Evolutionary conservation across 2,113 vertebrate genomes (phyloP).

Genomic region (Leucopsar rothschildi): DNA sequence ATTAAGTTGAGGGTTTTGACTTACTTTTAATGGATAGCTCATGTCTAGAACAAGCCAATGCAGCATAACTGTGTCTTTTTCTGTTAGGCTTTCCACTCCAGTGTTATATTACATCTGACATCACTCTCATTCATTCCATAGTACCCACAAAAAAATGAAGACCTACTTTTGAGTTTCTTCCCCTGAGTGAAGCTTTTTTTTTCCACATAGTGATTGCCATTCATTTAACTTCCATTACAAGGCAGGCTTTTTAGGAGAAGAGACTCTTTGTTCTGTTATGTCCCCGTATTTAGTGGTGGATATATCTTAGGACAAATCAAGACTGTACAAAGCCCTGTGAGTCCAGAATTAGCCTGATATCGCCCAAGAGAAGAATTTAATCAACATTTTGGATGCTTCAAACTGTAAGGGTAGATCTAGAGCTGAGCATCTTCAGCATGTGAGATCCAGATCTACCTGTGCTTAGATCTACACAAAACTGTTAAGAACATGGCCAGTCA

Average conservation of each 20-base stretch:
- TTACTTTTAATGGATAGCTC: conserved; percentile 40
- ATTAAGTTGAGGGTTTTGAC: conserved; percentile 21
- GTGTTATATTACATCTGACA: conserved; percentile 48
- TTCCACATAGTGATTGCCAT: background rate
- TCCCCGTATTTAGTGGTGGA: background rate
- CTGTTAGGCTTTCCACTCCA: conserved; percentile 36
- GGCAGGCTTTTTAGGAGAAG: background rate
- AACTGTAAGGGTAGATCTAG: background rate
- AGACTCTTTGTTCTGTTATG: background rate
- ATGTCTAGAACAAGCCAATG: background rate
- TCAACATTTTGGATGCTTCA: background rate
- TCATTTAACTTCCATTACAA: conserved; percentile 11
- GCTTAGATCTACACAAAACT: background rate
- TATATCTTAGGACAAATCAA: background rate
- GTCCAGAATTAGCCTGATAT: background rate
- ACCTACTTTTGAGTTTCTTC: conserved; percentile 35
- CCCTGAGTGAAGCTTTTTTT: background rate
- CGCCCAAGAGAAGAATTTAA: background rate
- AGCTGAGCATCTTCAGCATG: background rate
- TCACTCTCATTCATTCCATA: conserved; percentile 3
- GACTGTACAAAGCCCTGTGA: background rate
- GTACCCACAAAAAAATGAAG: conserved; percentile 14
- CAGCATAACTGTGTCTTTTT: background rate
- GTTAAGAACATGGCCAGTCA: background rate
- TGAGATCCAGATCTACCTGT: background rate